A percentile compares a stretch with the other conserved stretches of the same genome.
These are phyloP conservation scores for Hydropotes inermis DNA, from an alignment of 2,113 vertebrate genomes.

Conservation along the genomic window DNA sequence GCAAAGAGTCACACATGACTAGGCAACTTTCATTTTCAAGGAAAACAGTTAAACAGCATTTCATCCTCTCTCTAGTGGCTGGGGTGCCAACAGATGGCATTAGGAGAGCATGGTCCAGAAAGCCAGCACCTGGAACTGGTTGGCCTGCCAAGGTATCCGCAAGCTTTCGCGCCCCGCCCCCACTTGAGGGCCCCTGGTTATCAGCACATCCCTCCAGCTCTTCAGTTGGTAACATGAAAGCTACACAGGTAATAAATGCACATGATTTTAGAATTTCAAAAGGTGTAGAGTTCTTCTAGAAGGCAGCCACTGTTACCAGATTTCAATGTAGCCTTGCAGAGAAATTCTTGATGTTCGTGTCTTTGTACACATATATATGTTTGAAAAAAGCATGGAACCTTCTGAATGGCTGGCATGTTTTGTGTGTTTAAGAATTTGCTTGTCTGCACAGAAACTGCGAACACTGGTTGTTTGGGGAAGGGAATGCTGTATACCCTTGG, in stretches of 20 bases:
- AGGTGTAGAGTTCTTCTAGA: not conserved
- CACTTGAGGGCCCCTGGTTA: no score
- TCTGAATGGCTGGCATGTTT: not conserved
- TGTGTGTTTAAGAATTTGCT: not conserved
- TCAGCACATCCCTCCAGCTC: not conserved
- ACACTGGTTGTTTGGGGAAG: not conserved
- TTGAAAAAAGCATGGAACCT: not conserved
- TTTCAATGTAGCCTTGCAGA: not conserved
- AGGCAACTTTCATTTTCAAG: not conserved
- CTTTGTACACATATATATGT: not conserved
- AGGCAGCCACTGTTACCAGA: not conserved
- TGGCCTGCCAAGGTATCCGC: rapidly evolving
- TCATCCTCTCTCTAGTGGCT: not conserved
- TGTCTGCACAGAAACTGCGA: not conserved
- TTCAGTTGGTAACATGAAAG: not conserved
- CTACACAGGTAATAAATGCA: not conserved
- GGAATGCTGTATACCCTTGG: not conserved
- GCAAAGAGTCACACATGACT: not conserved
- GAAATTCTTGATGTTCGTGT: not conserved
- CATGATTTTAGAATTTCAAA: not conserved
- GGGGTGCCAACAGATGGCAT: not conserved
- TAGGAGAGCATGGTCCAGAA: not conserved
- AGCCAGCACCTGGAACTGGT: not conserved
- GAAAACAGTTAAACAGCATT: not conserved
- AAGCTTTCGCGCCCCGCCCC: rapidly evolving